phyloP scores from a whole-genome alignment of 2,888 invertebrate genomes.

The Synergus laeviventris region DNA sequence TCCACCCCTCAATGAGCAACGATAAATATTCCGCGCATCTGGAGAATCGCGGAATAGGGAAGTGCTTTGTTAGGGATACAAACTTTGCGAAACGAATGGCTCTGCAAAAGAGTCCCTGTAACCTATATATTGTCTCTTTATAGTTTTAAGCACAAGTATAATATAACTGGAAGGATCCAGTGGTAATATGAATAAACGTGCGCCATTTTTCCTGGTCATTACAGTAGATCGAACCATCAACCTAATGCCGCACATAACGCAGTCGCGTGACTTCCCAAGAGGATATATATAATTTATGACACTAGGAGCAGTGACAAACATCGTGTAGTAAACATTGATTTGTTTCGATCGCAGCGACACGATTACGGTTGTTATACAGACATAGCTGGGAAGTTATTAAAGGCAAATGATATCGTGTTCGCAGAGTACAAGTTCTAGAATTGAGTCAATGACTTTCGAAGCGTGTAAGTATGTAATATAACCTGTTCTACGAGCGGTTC shows the following conservation, averaged over 20 bases:
- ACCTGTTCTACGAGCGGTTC: conserved; percentile 60
- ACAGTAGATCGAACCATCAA: neutral
- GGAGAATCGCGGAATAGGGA: conserved; percentile 50
- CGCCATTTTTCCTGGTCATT: neutral
- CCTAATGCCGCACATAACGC: neutral
- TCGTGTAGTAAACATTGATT: conserved; percentile 47
- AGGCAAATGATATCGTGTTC: conserved; percentile 59
- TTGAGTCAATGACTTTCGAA: conserved; percentile 70
- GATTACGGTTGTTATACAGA: conserved; percentile 47
- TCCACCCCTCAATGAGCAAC: conserved; percentile 63
- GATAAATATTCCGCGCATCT: conserved; percentile 69
- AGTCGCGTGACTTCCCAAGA: conserved; percentile 42
- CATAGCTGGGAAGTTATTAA: conserved; percentile 60
- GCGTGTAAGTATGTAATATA: conserved; percentile 58
- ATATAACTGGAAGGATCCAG: too few relatives aligned
- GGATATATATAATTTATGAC: conserved; percentile 37
- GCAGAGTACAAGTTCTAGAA: conserved; percentile 55
- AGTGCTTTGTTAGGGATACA: conserved; percentile 48
- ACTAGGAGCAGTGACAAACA: conserved; percentile 16
- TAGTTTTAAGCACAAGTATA: neutral
- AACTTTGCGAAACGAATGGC: conserved; percentile 43
- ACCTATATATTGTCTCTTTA: neutral
- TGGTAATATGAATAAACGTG: too few relatives aligned
- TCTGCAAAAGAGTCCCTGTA: neutral
- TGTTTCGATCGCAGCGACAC: conserved; percentile 47